Conservation (phyloP, 2,888 invertebrate genomes). For the Hemicrepidius hirtus region DNA sequence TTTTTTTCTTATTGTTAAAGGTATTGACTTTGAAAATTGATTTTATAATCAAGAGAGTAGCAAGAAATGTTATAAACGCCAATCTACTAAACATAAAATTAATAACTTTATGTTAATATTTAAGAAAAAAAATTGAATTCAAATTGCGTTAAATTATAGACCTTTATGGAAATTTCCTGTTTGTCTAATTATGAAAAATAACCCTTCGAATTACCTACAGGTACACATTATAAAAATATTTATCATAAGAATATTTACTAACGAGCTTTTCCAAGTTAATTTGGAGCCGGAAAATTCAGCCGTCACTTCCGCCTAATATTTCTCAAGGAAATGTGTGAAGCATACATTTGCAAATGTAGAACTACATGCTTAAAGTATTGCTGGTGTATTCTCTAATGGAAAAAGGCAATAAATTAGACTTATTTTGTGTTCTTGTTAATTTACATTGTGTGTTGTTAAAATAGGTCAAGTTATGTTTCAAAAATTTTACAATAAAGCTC, state of each 20-base stretch:
- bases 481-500: conserved; percentile 1
- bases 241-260: conserved; percentile 3
- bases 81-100: no score
- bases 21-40: no score
- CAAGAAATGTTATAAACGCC: no score
- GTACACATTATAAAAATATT: no score
- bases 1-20: no score
- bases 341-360: conserved; percentile 8
- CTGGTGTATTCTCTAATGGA: conserved; percentile 26
- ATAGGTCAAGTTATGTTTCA: not conserved
- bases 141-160: no score
- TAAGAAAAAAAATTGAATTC: no score
- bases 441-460: not conserved
- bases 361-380: conserved; percentile 12
- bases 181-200: no score
- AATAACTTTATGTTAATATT: no score
- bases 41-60: no score
- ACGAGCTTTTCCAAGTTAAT: not conserved
- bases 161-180: no score
- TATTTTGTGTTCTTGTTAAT: not conserved
- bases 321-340: not conserved
- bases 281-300: not conserved
- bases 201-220: no score
- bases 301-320: not conserved
- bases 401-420: conserved; percentile 23